A percentile compares a stretch with the other conserved stretches of the same genome.
These are phyloP conservation scores for Pelecanoides urinatrix DNA, from an alignment of 2,113 vertebrate species.

Conservation along the genomic window DNA sequence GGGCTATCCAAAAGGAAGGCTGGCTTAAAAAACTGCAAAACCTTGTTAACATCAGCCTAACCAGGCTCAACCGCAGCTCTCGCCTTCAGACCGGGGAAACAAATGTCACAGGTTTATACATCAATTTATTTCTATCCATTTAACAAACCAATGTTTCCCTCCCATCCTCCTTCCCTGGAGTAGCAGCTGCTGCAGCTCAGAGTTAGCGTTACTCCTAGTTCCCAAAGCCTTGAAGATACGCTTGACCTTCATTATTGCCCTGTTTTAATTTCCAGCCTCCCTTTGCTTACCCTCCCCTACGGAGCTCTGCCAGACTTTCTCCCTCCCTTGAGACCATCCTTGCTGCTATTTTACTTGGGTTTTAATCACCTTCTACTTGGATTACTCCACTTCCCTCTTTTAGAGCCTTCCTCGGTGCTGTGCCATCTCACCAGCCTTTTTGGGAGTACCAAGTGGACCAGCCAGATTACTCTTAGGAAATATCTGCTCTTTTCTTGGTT, in stretches of 20 bases:
- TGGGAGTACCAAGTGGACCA: background rate
- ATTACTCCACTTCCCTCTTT: background rate
- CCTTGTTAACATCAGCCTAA: background rate
- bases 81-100: background rate
- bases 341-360: background rate
- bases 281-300: background rate
- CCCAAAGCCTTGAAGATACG: background rate
- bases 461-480: slow-evolving; percentile 30
- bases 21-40: background rate
- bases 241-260: background rate
- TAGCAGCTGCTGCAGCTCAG: background rate
- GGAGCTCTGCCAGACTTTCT: background rate
- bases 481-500: slow-evolving; percentile 9
- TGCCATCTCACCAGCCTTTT: background rate
- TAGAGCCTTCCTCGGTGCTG: background rate
- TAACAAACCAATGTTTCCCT: background rate
- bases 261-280: background rate
- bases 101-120: background rate
- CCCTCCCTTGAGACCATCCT: background rate
- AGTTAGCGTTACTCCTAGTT: background rate
- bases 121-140: background rate
- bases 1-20: background rate
- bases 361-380: slow-evolving; percentile 16
- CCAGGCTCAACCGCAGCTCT: background rate
- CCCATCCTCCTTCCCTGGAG: background rate